Percentiles rank a stretch among this genome's conserved stretches.
Conservation (phyloP, 2,797 vertebrate genomes). For the Arctocebus calabarensis region DNA sequence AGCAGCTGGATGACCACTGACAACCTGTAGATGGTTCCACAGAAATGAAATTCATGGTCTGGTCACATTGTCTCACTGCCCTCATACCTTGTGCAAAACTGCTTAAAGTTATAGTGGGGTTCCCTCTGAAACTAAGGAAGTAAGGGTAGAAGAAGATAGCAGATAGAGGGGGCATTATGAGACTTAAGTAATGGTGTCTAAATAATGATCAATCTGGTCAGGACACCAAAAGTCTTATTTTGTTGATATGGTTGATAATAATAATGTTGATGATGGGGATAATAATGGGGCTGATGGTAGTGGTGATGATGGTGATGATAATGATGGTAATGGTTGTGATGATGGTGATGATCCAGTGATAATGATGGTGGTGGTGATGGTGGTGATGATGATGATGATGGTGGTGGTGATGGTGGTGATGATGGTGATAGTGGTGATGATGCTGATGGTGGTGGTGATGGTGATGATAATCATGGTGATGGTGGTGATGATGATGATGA, state of each 20-base stretch:
- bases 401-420: background rate
- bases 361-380: background rate
- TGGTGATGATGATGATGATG: background rate
- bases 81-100: too few relatives aligned
- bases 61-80: background rate
- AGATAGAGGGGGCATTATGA: background rate
- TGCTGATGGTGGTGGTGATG: too few relatives aligned
- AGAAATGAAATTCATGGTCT: background rate
- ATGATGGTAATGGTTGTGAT: too few relatives aligned
- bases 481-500: background rate
- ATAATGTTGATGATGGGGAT: background rate
- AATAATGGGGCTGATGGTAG: fast-evolving
- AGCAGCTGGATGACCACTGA: background rate
- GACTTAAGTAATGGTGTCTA: background rate
- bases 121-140: background rate
- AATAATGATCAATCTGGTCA: background rate
- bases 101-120: background rate
- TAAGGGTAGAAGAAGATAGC: fast-evolving
- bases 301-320: background rate
- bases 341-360: too few relatives aligned
- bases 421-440: fast-evolving
- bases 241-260: background rate
- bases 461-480: fast-evolving
- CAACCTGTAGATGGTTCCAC: background rate
- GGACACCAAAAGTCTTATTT: background rate